Conservation (phyloP, 2,113 vertebrate species). For the Penelope pileata region DNA sequence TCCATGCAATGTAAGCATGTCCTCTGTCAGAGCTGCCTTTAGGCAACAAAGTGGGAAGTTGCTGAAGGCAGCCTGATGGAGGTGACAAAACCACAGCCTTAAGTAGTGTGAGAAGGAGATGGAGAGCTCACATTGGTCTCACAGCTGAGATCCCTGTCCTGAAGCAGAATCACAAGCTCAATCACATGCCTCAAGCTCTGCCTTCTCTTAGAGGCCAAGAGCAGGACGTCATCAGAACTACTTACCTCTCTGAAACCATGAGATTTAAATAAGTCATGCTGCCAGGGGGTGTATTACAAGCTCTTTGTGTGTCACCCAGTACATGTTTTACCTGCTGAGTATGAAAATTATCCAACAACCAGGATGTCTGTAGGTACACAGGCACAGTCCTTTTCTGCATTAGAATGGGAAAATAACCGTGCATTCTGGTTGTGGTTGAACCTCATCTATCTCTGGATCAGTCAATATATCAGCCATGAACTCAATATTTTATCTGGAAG, state of each 20-base stretch:
- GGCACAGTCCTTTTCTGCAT: neutral
- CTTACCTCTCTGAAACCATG: neutral
- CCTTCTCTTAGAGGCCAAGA: neutral
- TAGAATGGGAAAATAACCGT: neutral
- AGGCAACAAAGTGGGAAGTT: neutral
- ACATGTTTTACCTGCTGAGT: neutral
- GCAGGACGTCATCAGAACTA: neutral
- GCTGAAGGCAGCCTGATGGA: neutral
- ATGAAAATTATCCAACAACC: neutral
- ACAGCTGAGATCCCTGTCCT: neutral
- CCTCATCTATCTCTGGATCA: neutral
- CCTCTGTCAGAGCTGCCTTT: neutral
- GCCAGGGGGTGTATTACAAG: neutral
- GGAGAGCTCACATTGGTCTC: neutral
- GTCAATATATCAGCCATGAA: neutral
- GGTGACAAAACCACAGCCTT: constrained; percentile 28
- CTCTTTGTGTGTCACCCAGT: neutral
- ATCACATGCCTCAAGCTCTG: neutral
- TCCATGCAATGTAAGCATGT: neutral
- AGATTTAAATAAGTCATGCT: neutral
- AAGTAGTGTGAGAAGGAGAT: rapidly evolving
- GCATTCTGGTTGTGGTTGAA: neutral
- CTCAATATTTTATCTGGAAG: neutral
- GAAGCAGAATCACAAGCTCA: neutral
- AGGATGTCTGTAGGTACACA: neutral